These are phyloP conservation scores for Conomelus anceps DNA, from an alignment of 2,888 invertebrate species.

Conservation along the genomic window DNA sequence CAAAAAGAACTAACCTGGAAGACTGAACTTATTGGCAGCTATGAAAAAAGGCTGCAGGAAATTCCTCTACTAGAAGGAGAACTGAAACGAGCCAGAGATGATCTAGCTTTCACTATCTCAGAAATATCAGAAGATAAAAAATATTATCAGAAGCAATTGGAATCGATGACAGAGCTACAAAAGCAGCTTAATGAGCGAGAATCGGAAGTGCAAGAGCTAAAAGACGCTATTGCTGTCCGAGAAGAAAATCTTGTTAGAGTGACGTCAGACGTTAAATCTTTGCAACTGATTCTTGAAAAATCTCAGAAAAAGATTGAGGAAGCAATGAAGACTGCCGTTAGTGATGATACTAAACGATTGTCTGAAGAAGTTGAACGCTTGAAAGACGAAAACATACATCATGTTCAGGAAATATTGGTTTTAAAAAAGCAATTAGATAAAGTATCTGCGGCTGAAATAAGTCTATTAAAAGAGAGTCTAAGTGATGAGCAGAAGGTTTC, in stretches of 20 bases:
- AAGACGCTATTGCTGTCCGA: conserved; percentile 50
- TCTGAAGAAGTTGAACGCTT: conserved; percentile 44
- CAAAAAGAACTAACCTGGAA: conserved; percentile 49
- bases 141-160: conserved; percentile 40
- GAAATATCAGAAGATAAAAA: conserved; percentile 40
- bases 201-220: conserved; percentile 49
- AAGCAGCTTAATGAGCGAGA: conserved; percentile 50
- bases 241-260: conserved; percentile 52
- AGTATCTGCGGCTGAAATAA: background rate
- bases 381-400: conserved; percentile 38
- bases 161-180: conserved; percentile 31
- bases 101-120: conserved; percentile 44
- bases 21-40: conserved; percentile 50
- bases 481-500: background rate
- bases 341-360: conserved; percentile 46
- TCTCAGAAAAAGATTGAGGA: conserved; percentile 48
- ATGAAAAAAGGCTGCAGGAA: conserved; percentile 51
- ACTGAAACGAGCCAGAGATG: conserved; percentile 42
- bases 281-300: conserved; percentile 46
- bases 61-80: conserved; percentile 42
- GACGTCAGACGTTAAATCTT: conserved; percentile 28
- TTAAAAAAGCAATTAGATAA: conserved; percentile 44
- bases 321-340: conserved; percentile 46
- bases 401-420: conserved; percentile 39
- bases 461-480: background rate